A percentile compares a stretch with the other conserved stretches of the same genome.
Evolutionary conservation across 2,113 vertebrate genomes (phyloP).

Genomic region (Mastomys natalensis): DNA sequence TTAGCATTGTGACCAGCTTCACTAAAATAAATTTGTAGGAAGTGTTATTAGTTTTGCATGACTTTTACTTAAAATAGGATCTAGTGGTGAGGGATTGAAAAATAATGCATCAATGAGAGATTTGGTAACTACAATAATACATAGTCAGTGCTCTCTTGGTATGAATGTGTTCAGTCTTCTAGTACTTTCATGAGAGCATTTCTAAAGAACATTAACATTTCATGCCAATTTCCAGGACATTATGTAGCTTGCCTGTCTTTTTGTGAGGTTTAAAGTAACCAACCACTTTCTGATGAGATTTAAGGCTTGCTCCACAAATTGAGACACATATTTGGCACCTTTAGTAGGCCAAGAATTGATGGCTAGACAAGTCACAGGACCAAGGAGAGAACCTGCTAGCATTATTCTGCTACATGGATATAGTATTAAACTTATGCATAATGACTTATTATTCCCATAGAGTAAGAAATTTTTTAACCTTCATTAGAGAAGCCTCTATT

Average conservation of each 20-base stretch:
- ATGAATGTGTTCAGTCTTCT: slow-evolving; percentile 43
- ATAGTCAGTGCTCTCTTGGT: neutral
- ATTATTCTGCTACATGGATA: neutral
- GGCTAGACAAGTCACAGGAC: neutral
- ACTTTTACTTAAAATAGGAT: neutral
- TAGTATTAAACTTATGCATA: neutral
- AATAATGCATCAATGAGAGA: neutral
- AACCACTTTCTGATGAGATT: neutral
- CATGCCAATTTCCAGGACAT: slow-evolving; percentile 76
- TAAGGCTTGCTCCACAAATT: neutral
- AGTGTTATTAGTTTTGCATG: neutral
- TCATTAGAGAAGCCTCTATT: neutral
- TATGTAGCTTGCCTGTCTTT: slow-evolving; percentile 76
- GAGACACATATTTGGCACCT: neutral
- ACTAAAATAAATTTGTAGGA: neutral
- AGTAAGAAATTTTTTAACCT: neutral
- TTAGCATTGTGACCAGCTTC: neutral
- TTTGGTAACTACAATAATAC: neutral
- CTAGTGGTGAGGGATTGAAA: neutral
- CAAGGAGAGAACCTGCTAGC: neutral
- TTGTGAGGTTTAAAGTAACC: slow-evolving; percentile 70
- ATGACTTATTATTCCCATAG: neutral
- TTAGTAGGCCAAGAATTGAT: neutral
- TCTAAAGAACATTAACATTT: slow-evolving; percentile 72
- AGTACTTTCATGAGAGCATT: slow-evolving; percentile 68